Evolutionary conservation across 2,888 invertebrate genomes (phyloP), one percentile per base, ranked within the genome.

Genomic region (Cancer borealis): DNA sequence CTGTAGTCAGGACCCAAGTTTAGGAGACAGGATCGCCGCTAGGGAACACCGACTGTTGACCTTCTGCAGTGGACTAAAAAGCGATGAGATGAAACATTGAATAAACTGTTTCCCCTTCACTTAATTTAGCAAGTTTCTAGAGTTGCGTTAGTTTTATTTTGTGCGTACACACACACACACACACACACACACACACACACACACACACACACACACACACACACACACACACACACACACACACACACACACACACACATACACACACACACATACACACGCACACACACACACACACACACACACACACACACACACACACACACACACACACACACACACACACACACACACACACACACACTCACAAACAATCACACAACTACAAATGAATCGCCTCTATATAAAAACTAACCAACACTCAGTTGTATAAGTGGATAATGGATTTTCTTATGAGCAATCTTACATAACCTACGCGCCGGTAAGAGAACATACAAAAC

Each of bases 131-230:
- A 54, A 54, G 54, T 54, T 10, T 10, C 17, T 60, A 60, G 21
- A 60, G 21, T 60, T 17, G 4, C 60, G 60, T 21, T 60, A 60
- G 60, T 14, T 8, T 21, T 21, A 21, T 10, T 17, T 60, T 60
- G 17, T 60, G 17, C n/a, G 8, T n/a, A 73, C 66, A 73, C 66
- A 73, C 66, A 73, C 73, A 73, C 73, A 73, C 73, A 73, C 73
- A 73, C 73, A 73, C 73, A 73, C 73, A 73, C 73, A 73, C 73
- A 73, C 73, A 73, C 73, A 73, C 73, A 73, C 73, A 73, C 73
- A 73, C 73, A 73, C 73, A 73, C 73, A 73, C 73, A 73, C 73
- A 73, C 73, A 73, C 73, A 73, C 73, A 73, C 73, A 73, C 73
- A 73, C 73, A 5, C 1, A 3, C 21, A 60, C 60, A 12, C 6